A percentile compares a stretch with the other conserved stretches of the same genome.
phyloP scores from a whole-genome alignment of 2,888 invertebrate genomes.

The Onchidella celtica region DNA sequence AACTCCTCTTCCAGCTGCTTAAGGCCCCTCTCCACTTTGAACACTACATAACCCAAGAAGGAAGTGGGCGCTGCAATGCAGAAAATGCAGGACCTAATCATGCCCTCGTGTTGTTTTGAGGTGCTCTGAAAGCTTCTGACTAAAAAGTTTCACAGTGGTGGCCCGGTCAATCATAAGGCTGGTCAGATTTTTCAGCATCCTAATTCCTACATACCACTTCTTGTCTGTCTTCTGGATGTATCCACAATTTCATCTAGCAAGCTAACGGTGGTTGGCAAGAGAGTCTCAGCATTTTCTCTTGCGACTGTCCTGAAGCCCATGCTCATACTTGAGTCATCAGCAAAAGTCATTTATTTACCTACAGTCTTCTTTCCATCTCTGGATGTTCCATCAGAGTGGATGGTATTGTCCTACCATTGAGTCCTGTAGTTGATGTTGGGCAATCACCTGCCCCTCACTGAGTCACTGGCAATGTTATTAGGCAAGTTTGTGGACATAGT shows the following conservation, averaged over 20 bases:
- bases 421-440: background rate
- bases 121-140: background rate
- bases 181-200: background rate
- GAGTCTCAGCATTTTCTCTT: background rate
- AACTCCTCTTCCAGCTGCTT: background rate
- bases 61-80: constrained; percentile 2
- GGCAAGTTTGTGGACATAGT: background rate
- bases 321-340: background rate
- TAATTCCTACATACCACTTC: background rate
- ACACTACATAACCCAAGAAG: background rate
- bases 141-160: background rate
- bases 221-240: background rate
- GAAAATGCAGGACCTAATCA: background rate
- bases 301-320: background rate
- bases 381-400: background rate
- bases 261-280: background rate
- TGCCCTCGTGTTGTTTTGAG: background rate
- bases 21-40: background rate
- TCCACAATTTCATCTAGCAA: background rate
- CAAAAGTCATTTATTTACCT: background rate
- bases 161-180: background rate
- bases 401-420: background rate
- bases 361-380: background rate
- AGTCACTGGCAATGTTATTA: background rate
- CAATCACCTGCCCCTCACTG: background rate